These are phyloP conservation scores for Brachyistius frenatus DNA, from an alignment of 2,113 vertebrate species.

Conservation along the genomic window DNA sequence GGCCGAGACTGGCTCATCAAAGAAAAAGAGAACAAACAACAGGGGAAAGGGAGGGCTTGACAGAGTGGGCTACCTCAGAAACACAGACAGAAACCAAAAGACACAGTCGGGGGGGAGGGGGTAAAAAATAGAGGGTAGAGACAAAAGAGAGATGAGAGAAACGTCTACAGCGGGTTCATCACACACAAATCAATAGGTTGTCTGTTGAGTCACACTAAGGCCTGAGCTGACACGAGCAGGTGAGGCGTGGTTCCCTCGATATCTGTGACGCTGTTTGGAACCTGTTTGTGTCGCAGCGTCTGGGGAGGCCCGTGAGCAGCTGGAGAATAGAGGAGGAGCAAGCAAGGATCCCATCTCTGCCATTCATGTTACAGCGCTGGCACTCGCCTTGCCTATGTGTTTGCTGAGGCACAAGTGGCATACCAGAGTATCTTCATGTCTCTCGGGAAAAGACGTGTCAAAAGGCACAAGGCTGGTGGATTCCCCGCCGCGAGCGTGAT, in stretches of 20 bases:
- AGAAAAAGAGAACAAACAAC: conserved; percentile 75
- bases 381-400: conserved; percentile 4
- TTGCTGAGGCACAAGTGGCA: conserved; percentile 33
- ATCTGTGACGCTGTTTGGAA: conserved; percentile 14
- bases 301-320: conserved; percentile 36
- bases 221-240: conserved; percentile 47
- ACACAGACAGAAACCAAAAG: conserved; percentile 55
- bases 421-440: conserved; percentile 37
- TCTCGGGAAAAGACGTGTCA: conserved; percentile 59
- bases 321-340: conserved; percentile 24
- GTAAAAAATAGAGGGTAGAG: conserved; percentile 8
- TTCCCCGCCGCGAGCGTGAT: conserved; percentile 52
- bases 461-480: conserved; percentile 59
- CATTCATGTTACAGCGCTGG: conserved; percentile 23
- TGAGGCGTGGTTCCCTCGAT: conserved; percentile 42
- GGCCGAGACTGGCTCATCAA: conserved; percentile 74
- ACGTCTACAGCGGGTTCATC: conserved; percentile 56
- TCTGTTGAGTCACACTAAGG: conserved; percentile 51
- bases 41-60: conserved; percentile 65
- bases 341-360: conserved; percentile 41
- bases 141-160: conserved; percentile 61
- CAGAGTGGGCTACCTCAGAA: conserved; percentile 70
- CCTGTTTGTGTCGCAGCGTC: conserved; percentile 9
- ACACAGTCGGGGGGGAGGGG: neutral
- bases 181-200: conserved; percentile 60